phyloP scores from a whole-genome alignment of 2,113 vertebrate genomes.

The Tupaia chinensis region DNA sequence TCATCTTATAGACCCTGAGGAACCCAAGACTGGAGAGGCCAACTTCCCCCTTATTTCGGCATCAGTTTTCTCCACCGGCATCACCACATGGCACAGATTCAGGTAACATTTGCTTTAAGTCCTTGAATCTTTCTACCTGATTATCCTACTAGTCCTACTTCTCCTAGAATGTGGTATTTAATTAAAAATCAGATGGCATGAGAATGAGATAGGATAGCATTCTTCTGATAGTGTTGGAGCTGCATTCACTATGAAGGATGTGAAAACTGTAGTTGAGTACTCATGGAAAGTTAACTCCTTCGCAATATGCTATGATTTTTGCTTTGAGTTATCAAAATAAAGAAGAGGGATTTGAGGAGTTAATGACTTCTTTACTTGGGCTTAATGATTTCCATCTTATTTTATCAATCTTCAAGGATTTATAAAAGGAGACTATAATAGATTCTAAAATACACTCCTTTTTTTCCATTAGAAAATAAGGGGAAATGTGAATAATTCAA shows the following conservation, averaged over 20 bases:
- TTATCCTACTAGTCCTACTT: neutral
- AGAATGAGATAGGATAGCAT: neutral
- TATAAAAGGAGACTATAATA: neutral
- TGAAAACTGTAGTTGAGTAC: neutral
- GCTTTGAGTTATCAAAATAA: neutral
- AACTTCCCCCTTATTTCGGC: neutral
- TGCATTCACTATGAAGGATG: neutral
- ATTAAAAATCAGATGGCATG: neutral
- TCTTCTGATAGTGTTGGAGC: neutral
- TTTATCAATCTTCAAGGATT: neutral
- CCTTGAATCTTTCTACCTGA: neutral
- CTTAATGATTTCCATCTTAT: neutral
- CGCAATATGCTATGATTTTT: neutral
- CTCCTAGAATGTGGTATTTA: neutral
- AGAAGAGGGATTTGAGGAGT: neutral
- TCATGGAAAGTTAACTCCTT: neutral
- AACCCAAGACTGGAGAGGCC: neutral
- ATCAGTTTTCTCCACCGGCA: neutral
- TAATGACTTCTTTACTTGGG: neutral
- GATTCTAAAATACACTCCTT: no score
- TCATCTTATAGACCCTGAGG: neutral
- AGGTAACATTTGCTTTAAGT: conserved; percentile 33
- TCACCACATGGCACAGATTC: neutral
- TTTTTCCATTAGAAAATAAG: neutral
- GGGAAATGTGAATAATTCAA: neutral